Conservation (phyloP, 2,113 vertebrate species). For the Scopus umbretta region DNA sequence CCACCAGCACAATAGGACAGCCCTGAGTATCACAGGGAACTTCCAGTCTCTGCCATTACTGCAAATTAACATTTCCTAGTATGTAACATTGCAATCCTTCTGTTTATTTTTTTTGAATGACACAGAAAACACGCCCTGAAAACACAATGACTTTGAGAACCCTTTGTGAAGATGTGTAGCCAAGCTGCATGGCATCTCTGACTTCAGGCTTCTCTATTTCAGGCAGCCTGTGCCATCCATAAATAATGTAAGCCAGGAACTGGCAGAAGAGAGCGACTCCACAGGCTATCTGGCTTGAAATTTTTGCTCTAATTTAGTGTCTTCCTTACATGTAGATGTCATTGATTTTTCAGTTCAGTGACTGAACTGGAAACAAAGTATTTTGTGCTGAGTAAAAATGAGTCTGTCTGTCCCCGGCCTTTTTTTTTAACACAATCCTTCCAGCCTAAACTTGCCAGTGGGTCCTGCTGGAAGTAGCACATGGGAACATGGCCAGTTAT, state of each 20-base stretch:
- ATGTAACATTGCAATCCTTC: not conserved
- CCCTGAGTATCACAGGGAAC: not conserved
- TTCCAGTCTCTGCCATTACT: not conserved
- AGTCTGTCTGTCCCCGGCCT: fast-evolving
- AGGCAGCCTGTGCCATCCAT: not conserved
- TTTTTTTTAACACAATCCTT: not conserved
- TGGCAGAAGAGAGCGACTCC: not conserved
- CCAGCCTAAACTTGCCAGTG: not conserved
- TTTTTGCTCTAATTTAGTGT: not conserved
- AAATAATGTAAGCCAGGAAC: not conserved
- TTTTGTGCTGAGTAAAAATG: not conserved
- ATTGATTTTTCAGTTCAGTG: not conserved
- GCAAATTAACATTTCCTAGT: not conserved
- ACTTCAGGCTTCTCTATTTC: not conserved
- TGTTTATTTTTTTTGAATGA: not conserved
- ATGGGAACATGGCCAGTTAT: not conserved
- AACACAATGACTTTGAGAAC: not conserved
- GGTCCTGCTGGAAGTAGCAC: not conserved
- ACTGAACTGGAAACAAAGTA: not conserved
- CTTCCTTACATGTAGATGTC: not conserved
- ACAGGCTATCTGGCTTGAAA: not conserved
- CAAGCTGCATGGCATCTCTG: not conserved
- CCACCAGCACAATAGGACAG: not conserved
- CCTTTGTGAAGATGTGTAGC: not conserved
- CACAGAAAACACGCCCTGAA: not conserved